A percentile compares a stretch with the other conserved stretches of the same genome.
These are phyloP conservation scores for Cyprinodon variegatus DNA, from an alignment of 2,113 vertebrate species.

Conservation along the genomic window DNA sequence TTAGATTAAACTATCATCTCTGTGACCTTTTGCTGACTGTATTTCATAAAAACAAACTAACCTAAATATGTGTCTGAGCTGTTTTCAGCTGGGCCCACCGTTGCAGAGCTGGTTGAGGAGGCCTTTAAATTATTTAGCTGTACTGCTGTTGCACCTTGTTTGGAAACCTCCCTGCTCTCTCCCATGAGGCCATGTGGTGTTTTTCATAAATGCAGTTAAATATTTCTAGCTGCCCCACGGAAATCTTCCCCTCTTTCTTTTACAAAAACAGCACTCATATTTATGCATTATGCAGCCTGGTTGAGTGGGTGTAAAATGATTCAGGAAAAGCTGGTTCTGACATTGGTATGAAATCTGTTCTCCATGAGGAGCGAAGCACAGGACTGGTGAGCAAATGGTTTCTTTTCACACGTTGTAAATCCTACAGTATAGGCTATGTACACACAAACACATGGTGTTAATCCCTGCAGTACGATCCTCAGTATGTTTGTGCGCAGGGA, in stretches of 20 bases:
- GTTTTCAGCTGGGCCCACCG: not conserved
- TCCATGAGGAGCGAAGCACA: not conserved
- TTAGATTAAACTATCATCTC: not conserved
- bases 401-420: conserved; percentile 6
- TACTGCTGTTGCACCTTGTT: conserved; percentile 1
- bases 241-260: not conserved
- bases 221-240: not conserved
- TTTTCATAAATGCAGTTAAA: conserved; percentile 6
- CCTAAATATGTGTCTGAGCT: not conserved
- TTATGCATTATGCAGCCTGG: not conserved
- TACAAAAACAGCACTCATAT: not conserved
- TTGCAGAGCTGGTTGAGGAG: not conserved
- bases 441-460: not conserved
- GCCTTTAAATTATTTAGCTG: conserved; percentile 6
- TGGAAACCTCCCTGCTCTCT: conserved; percentile 4
- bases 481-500: not conserved
- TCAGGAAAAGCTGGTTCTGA: conserved; percentile 1
- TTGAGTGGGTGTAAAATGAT: conserved; percentile 10
- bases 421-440: not conserved
- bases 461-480: not conserved
- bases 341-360: not conserved
- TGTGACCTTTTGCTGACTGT: not conserved
- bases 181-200: not conserved
- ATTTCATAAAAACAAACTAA: not conserved
- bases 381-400: conserved; percentile 1